Conservation (phyloP, 1,140 invertebrate genomes). For the Helicoverpa zea region DNA sequence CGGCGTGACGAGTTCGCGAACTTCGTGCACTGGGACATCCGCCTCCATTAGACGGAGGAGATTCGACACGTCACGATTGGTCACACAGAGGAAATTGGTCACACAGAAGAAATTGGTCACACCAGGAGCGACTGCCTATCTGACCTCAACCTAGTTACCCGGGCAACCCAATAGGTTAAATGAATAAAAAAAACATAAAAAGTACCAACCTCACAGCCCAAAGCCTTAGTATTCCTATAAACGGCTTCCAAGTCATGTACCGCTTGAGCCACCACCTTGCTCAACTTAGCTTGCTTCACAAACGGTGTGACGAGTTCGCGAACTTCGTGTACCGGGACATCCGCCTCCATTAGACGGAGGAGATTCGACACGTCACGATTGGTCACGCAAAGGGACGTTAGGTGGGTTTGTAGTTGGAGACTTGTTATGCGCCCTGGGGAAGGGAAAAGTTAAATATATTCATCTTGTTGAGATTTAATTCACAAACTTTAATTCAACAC, state of each 20-base stretch:
- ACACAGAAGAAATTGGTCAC: slow-evolving; percentile 56
- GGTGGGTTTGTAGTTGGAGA: slow-evolving; percentile 91
- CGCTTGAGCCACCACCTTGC: slow-evolving; percentile 89
- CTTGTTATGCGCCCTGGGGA: slow-evolving; percentile 88
- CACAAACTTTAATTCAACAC: too few relatives aligned
- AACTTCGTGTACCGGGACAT: slow-evolving; percentile 90
- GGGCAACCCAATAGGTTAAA: too few relatives aligned
- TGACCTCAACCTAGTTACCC: too few relatives aligned
- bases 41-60: slow-evolving; percentile 91
- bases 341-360: slow-evolving; percentile 91
- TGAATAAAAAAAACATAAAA: background rate
- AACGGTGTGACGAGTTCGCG: slow-evolving; percentile 88
- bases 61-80: slow-evolving; percentile 90
- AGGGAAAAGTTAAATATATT: too few relatives aligned
- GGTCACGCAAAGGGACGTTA: slow-evolving; percentile 90
- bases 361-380: slow-evolving; percentile 91
- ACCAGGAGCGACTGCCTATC: too few relatives aligned
- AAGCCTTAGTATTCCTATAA: slow-evolving; percentile 88
- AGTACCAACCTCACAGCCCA: slow-evolving; percentile 90
- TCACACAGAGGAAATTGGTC: slow-evolving; percentile 86
- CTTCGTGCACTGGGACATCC: slow-evolving; percentile 90
- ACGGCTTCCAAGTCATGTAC: slow-evolving; percentile 92
- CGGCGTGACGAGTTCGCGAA: slow-evolving; percentile 88
- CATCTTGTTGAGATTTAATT: too few relatives aligned
- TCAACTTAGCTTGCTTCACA: slow-evolving; percentile 89